A percentile compares a stretch with the other conserved stretches of the same genome.
These are phyloP conservation scores for Poeciliopsis presidionis DNA, from an alignment of 2,797 vertebrate genomes.

Conservation along the genomic window DNA sequence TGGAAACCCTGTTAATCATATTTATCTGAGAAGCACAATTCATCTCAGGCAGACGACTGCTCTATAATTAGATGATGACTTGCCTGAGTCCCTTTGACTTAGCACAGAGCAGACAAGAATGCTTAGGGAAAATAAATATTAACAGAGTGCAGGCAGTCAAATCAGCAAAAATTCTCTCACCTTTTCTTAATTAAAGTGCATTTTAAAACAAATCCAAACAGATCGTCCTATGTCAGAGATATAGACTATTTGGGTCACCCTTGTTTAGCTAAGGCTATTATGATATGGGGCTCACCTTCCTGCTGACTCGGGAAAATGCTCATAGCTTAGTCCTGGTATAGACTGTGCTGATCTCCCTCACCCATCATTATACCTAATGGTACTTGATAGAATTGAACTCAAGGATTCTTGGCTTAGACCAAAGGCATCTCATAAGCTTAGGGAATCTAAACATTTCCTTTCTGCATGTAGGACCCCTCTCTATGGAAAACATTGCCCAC, in stretches of 20 bases:
- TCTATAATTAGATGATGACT: conserved; percentile 62
- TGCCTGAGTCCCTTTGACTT: conserved; percentile 36
- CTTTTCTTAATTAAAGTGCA: conserved; percentile 2
- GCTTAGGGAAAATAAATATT: conserved; percentile 45
- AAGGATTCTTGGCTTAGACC: conserved; percentile 58
- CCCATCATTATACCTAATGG: conserved; percentile 68
- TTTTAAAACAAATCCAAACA: conserved; percentile 4
- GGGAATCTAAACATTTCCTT: conserved; percentile 49
- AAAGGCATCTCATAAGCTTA: conserved; percentile 61
- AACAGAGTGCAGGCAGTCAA: conserved; percentile 6
- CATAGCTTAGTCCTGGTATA: conserved; percentile 68
- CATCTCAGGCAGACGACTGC: conserved; percentile 45
- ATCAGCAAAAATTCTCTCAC: not conserved
- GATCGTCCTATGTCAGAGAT: conserved; percentile 33
- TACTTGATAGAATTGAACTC: conserved; percentile 55
- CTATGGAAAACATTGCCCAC: conserved; percentile 65
- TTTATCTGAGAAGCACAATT: conserved; percentile 40
- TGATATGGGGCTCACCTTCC: conserved; percentile 68
- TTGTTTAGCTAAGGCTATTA: conserved; percentile 77
- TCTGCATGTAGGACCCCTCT: conserved; percentile 59
- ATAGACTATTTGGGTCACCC: conserved; percentile 60
- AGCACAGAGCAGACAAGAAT: conserved; percentile 28
- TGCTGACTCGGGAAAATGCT: conserved; percentile 75
- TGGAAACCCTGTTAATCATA: conserved; percentile 41
- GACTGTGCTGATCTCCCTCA: conserved; percentile 65